Evolutionary conservation across 2,113 vertebrate genomes (phyloP).

Genomic region (Azemiops feae): DNA sequence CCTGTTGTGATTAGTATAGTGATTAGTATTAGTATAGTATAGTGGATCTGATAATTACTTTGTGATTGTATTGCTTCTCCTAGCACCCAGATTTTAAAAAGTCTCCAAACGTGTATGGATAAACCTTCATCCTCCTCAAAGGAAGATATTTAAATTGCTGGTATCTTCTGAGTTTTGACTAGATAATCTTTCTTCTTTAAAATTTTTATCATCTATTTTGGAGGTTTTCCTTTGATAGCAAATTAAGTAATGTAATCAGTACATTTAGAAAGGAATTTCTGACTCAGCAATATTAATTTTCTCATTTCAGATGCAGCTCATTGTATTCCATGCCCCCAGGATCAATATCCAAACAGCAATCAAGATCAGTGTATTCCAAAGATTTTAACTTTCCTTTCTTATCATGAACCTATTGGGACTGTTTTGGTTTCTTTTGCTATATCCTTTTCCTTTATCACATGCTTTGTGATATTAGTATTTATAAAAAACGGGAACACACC

Average conservation of each 20-base stretch:
- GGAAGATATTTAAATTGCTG: too few species aligned
- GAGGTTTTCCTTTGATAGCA: too few species aligned
- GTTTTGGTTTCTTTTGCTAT: neutral
- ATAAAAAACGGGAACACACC: neutral
- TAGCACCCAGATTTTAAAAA: too few species aligned
- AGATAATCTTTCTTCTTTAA: neutral
- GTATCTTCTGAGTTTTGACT: too few species aligned
- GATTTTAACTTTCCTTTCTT: constrained; percentile 4
- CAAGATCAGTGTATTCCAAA: neutral
- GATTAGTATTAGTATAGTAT: too few species aligned
- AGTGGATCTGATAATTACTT: too few species aligned
- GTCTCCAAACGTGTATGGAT: too few species aligned
- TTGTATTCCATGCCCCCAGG: neutral
- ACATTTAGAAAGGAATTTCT: too few species aligned
- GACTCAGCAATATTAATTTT: neutral
- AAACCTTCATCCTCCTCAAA: too few species aligned
- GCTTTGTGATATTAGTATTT: neutral
- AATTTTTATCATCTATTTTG: neutral
- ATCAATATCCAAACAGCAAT: constrained; percentile 1
- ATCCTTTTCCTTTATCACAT: neutral
- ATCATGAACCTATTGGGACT: neutral
- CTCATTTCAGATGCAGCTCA: neutral
- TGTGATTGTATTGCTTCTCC: too few species aligned
- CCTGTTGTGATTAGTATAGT: too few species aligned
- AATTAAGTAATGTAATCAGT: too few species aligned